These are phyloP conservation scores for Drosophila grimshawi DNA, from an alignment of 1,140 invertebrate genomes.

Conservation along the genomic window DNA sequence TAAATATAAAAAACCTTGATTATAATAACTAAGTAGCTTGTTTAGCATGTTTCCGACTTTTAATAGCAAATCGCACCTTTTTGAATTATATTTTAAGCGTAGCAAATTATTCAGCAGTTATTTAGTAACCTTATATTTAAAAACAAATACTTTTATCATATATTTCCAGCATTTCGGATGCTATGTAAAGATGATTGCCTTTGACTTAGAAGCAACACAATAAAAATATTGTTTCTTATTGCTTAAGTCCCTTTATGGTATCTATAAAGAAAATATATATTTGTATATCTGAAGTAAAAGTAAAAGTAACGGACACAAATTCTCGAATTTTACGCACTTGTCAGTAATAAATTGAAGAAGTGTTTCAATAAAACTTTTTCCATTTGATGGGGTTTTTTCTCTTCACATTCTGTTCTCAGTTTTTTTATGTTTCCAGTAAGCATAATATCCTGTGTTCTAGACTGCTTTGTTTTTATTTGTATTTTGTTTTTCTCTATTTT, in stretches of 20 bases:
- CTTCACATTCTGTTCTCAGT: neutral
- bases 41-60: constrained; percentile 19
- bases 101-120: constrained; percentile 10
- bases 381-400: neutral
- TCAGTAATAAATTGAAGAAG: no score
- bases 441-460: constrained; percentile 20
- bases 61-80: constrained; percentile 35
- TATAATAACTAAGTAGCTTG: constrained; percentile 31
- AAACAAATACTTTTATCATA: neutral
- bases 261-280: no score
- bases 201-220: no score
- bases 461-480: neutral
- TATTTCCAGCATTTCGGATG: neutral
- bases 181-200: neutral
- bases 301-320: no score
- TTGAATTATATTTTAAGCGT: constrained; percentile 4
- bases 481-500: neutral
- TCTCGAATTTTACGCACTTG: no score
- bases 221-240: no score
- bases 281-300: no score
- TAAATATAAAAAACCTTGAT: constrained; percentile 8
- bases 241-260: no score
- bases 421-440: neutral
- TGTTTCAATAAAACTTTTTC: no score
- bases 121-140: constrained; percentile 10